Conservation (phyloP, 2,113 vertebrate genomes). For the Rattus norvegicus region GRCr8 NC_086034.1:85081501-85082000, state of each 20-base stretch:
- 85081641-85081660: constrained; percentile 40
- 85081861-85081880: background rate
- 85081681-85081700: constrained; percentile 58
- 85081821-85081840: background rate
- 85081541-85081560: background rate
- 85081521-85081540: background rate
- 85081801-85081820: constrained; percentile 8
- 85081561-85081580: background rate
- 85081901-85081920: background rate
- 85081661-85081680: background rate
- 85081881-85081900: background rate
- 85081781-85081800: constrained; percentile 67
- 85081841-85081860: background rate
- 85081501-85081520: background rate
- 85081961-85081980: background rate
- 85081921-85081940: no score
- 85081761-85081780: constrained; percentile 54
- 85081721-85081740: constrained; percentile 55
- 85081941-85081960: background rate
- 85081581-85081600: constrained; percentile 5
- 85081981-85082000: background rate
- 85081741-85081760: constrained; percentile 53
- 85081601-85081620: background rate
- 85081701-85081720: constrained; percentile 9
- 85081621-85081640: background rate